Evolutionary conservation across 2,888 invertebrate genomes (phyloP).

Genomic region (Zonitis immaculata): DNA sequence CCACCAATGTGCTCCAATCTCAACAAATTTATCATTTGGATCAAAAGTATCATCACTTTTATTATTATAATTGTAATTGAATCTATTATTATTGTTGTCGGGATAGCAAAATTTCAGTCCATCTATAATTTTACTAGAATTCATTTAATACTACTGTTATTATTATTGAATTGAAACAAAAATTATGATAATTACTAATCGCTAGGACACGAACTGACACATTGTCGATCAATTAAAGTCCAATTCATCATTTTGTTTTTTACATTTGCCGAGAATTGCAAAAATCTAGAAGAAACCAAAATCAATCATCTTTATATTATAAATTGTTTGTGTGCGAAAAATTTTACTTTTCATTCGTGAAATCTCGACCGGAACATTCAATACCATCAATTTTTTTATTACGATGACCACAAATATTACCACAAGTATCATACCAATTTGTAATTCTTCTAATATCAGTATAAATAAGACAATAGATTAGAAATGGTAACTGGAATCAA

Average conservation of each 20-base stretch:
- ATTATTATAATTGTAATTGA: background rate
- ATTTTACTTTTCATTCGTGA: constrained; percentile 24
- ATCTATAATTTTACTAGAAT: background rate
- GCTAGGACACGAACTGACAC: constrained; percentile 10
- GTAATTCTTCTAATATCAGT: constrained; percentile 22
- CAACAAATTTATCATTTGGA: background rate
- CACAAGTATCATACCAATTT: constrained; percentile 28
- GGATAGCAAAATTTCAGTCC: background rate
- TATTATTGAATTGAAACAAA: background rate
- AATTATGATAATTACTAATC: constrained; percentile 22
- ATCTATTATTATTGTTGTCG: background rate
- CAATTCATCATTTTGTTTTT: background rate
- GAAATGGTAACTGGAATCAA: constrained; percentile 29
- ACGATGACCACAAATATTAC: constrained; percentile 30
- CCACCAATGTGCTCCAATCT: background rate
- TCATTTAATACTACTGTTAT: background rate
- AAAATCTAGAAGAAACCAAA: constrained; percentile 2
- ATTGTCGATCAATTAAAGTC: constrained; percentile 6
- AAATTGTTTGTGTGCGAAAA: background rate
- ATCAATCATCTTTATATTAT: background rate
- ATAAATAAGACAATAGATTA: constrained; percentile 26
- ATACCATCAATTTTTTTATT: constrained; percentile 26
- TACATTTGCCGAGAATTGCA: constrained; percentile 1
- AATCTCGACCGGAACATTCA: constrained; percentile 29
- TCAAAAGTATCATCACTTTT: no score